These are phyloP conservation scores for Nephrotoma appendiculata DNA, from an alignment of 2,888 invertebrate species.

Conservation along the genomic window DNA sequence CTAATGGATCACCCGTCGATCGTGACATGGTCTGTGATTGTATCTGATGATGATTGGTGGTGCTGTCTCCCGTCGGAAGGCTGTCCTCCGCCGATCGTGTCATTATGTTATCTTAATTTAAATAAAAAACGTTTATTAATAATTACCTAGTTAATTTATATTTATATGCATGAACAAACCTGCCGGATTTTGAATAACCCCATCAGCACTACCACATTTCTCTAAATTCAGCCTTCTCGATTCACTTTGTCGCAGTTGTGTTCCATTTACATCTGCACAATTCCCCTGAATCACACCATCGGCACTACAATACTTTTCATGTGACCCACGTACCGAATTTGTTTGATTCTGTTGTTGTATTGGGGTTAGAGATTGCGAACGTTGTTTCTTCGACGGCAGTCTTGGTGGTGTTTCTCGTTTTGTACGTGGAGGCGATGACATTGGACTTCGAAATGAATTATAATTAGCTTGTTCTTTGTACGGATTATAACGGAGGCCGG, in stretches of 20 bases:
- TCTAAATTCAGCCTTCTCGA: slow-evolving; percentile 24
- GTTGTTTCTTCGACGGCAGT: slow-evolving; percentile 46
- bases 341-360: slow-evolving; percentile 24
- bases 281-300: slow-evolving; percentile 46
- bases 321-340: slow-evolving; percentile 15
- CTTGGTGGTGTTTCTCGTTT: slow-evolving; percentile 35
- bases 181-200: slow-evolving; percentile 41
- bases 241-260: neutral
- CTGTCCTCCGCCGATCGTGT: slow-evolving; percentile 29
- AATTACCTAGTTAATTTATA: neutral
- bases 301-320: slow-evolving; percentile 53
- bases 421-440: slow-evolving; percentile 41
- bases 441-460: slow-evolving; percentile 33
- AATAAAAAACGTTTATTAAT: neutral
- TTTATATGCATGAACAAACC: neutral
- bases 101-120: slow-evolving; percentile 9
- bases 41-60: slow-evolving; percentile 24
- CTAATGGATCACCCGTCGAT: slow-evolving; percentile 23
- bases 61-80: slow-evolving; percentile 38
- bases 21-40: slow-evolving; percentile 32
- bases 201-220: slow-evolving; percentile 54
- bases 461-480: slow-evolving; percentile 19
- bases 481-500: slow-evolving; percentile 23
- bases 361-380: slow-evolving; percentile 68
- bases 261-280: neutral